phyloP scores from a whole-genome alignment of 2,797 vertebrate species.

The Danionella dracula region DNA sequence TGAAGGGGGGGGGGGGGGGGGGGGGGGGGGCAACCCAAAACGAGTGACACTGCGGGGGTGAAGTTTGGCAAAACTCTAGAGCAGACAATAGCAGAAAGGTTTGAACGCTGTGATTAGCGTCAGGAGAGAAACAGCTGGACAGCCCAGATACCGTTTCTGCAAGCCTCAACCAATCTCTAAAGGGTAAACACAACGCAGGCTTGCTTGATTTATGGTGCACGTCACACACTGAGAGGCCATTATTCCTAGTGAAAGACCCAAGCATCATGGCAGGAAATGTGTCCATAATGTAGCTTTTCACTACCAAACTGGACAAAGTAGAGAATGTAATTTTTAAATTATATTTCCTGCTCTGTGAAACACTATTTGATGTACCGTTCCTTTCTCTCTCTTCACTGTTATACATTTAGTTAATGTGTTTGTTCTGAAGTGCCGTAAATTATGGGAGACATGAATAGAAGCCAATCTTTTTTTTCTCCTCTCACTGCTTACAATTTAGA shows the following conservation, averaged over 20 bases:
- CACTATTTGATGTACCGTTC: constrained; percentile 45
- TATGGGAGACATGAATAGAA: constrained; percentile 45
- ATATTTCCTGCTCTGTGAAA: background rate
- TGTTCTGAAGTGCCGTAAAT: constrained; percentile 54
- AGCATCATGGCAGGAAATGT: constrained; percentile 53
- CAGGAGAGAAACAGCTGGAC: constrained; percentile 63
- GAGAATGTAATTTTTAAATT: background rate
- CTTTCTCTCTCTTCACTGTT: constrained; percentile 13
- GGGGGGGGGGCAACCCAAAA: background rate
- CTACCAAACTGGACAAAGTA: constrained; percentile 46
- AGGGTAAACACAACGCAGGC: constrained; percentile 67
- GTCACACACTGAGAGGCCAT: constrained; percentile 61
- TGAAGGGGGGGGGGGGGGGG: background rate
- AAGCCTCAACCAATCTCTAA: constrained; percentile 56
- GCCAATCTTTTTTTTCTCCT: constrained; percentile 55
- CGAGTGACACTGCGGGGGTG: constrained; percentile 16
- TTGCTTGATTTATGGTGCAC: constrained; percentile 70
- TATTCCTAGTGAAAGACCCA: constrained; percentile 59
- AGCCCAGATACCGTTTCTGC: constrained; percentile 69
- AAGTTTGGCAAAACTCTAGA: constrained; percentile 35
- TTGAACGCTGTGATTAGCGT: constrained; percentile 61
- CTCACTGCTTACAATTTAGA: constrained; percentile 52
- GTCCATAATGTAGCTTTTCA: constrained; percentile 58
- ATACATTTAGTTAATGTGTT: constrained; percentile 41
- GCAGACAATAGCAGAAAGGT: constrained; percentile 51